Evolutionary conservation across 2,888 invertebrate species (phyloP).

Genomic region (Unio delphinus): DNA sequence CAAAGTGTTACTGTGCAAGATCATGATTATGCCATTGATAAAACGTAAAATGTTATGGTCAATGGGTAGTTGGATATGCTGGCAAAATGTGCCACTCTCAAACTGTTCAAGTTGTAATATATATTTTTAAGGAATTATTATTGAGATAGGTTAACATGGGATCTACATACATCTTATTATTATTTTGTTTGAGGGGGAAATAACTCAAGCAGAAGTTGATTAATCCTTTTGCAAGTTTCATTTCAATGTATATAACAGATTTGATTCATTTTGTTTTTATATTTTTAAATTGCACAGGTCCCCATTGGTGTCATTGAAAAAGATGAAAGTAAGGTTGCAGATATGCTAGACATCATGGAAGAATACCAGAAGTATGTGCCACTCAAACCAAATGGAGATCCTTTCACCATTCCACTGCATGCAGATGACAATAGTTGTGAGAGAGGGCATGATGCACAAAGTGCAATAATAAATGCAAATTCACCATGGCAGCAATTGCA

Average conservation of each 20-base stretch:
- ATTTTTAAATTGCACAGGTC: slow-evolving; percentile 8
- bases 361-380: slow-evolving; percentile 33
- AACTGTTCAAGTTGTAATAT: too few species aligned
- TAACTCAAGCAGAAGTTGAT: too few species aligned
- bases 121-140: too few species aligned
- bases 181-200: too few species aligned
- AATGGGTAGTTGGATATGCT: too few species aligned
- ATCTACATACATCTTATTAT: too few species aligned
- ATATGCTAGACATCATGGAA: slow-evolving; percentile 30
- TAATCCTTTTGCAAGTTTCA: too few species aligned
- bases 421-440: slow-evolving; percentile 31
- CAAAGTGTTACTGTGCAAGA: too few species aligned
- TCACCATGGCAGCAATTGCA: slow-evolving; percentile 17
- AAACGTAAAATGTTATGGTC: too few species aligned
- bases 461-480: slow-evolving; percentile 20
- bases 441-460: slow-evolving; percentile 28
- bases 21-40: too few species aligned
- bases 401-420: slow-evolving; percentile 17
- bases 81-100: too few species aligned
- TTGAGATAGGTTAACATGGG: too few species aligned
- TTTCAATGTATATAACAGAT: neutral
- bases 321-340: slow-evolving; percentile 30
- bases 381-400: slow-evolving; percentile 13
- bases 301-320: slow-evolving; percentile 33
- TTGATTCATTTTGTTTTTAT: slow-evolving; percentile 1